Conservation (phyloP, 2,797 vertebrate genomes). For the Periophthalmus magnuspinnatus region DNA sequence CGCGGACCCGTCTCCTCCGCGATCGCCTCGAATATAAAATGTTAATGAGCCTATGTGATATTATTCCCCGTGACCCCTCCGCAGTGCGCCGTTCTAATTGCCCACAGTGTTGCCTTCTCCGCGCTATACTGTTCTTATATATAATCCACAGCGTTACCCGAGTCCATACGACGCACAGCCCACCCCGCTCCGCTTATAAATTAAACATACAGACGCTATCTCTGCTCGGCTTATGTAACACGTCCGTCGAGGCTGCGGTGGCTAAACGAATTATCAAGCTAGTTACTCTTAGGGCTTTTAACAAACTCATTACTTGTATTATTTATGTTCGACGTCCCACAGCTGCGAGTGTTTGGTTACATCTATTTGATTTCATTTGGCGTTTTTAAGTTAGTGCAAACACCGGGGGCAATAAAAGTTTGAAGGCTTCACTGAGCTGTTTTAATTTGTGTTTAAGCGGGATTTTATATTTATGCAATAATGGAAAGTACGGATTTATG, state of each 20-base stretch:
- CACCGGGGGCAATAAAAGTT: slow-evolving; percentile 8
- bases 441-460: background rate
- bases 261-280: slow-evolving; percentile 1
- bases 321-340: slow-evolving; percentile 23
- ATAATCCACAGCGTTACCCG: background rate
- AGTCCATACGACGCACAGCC: background rate
- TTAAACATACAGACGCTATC: background rate
- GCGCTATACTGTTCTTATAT: background rate
- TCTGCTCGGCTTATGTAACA: slow-evolving; percentile 7
- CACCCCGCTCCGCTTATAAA: background rate
- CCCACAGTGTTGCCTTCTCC: slow-evolving; percentile 29
- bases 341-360: slow-evolving; percentile 27
- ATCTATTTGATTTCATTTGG: slow-evolving; percentile 27
- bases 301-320: slow-evolving; percentile 26
- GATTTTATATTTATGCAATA: background rate
- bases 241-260: slow-evolving; percentile 3
- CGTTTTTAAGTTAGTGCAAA: slow-evolving; percentile 8
- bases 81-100: slow-evolving; percentile 24
- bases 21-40: slow-evolving; percentile 45
- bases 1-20: slow-evolving; percentile 37
- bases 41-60: slow-evolving; percentile 48
- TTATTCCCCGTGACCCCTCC: slow-evolving; percentile 44
- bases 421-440: background rate
- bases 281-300: slow-evolving; percentile 15
- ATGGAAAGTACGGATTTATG: background rate